Evolutionary conservation across 1,140 invertebrate genomes (phyloP), one percentile per base, ranked within the genome.

Genomic region (Drosophila setifemur): DNA sequence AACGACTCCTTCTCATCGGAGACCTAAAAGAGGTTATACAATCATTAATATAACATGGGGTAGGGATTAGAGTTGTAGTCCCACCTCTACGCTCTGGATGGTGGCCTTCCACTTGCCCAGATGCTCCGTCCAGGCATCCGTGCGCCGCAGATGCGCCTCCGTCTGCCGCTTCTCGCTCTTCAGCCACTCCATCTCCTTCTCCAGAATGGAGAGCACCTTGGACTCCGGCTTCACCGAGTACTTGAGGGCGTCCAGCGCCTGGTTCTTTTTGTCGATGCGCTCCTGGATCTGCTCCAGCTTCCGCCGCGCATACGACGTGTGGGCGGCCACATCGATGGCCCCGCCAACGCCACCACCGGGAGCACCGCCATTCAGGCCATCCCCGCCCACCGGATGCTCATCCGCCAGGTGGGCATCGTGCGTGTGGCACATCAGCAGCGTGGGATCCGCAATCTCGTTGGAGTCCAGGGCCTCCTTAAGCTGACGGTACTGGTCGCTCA

Each of bases 91-190:
- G 74, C 93, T 95, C 88, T 96, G 94, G 4, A 97, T 94, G 40
- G 94, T 93, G 4, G 96, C 96, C 66, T 94, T 93, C 97, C 96
- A 98, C 54, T 93, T 93, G 14, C 96, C 96, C 49, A 97, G 91
- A 90, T 97, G 95, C 71, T 97, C 95, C 2, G 95, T 95, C 97
- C 97, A 98, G 40, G 94, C 93, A 91, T 97, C 95, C 0, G 96
- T 97, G 28, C 96, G 92, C n/a, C 94, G 93, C 23, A 97, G 92
- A 91, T 97, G 96, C 1, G 94, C 94, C 88, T 97, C 96, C 8
- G 97, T 88, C 58, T 95, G 93, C 49, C 94, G 90, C 82, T 95
- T 95, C 75, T 97, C 96, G 2, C 93, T 93, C 47, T 95, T 94
- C 28, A 98, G 91, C 89, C 94, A 94, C 72, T 96, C 95, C 50